Percentiles rank a stretch among this genome's conserved stretches.
Conservation (phyloP, 2,888 invertebrate species). For the Allolobophora icterica region DNA sequence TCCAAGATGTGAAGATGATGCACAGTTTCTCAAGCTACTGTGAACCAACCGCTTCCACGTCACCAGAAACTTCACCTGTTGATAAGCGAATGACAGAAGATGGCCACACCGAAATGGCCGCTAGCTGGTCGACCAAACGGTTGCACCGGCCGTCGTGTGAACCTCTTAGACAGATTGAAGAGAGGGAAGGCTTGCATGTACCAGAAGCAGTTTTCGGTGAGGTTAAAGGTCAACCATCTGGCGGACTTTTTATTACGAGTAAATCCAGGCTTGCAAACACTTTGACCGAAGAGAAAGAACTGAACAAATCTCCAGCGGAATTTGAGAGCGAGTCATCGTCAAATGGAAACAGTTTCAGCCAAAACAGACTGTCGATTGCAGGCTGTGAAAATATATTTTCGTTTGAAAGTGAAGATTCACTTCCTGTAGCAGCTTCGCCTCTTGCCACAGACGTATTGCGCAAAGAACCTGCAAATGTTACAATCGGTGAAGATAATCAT, state of each 20-base stretch:
- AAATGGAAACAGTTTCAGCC: not conserved
- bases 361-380: conserved; percentile 19
- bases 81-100: not conserved
- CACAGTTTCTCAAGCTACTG: conserved; percentile 23
- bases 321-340: not conserved
- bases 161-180: not conserved
- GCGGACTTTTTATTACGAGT: not conserved
- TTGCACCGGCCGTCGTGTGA: not conserved
- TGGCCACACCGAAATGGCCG: not conserved
- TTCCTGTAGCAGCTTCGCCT: not conserved
- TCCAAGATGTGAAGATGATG: conserved; percentile 23
- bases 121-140: not conserved
- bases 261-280: not conserved
- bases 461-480: not conserved
- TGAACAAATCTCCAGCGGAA: not conserved
- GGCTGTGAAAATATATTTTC: conserved; percentile 13
- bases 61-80: not conserved
- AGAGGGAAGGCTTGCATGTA: conserved; percentile 2
- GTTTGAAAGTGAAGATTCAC: not conserved
- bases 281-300: not conserved
- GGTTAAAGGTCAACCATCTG: not conserved
- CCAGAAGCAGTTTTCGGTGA: not conserved
- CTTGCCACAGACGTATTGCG: not conserved
- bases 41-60: conserved; percentile 1
- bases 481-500: not conserved